A percentile compares a stretch with the other conserved stretches of the same genome.
Evolutionary conservation across 2,113 vertebrate genomes (phyloP).

Genomic region (Tyto alba): DNA sequence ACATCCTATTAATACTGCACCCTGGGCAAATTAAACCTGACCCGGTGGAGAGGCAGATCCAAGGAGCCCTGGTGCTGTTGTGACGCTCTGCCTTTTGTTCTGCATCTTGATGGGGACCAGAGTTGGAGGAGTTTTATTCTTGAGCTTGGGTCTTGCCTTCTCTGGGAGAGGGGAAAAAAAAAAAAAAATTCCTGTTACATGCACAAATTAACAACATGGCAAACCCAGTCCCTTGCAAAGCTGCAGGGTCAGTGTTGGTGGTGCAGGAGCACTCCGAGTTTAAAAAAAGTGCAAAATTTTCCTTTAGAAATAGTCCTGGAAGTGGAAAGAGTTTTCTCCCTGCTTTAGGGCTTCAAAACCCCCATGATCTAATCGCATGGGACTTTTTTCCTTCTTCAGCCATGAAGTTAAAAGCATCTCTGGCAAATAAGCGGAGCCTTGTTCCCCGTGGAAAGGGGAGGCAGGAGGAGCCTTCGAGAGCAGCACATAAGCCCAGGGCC

Average conservation of each 20-base stretch:
- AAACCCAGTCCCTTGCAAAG: neutral
- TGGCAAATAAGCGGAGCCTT: neutral
- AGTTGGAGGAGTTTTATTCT: neutral
- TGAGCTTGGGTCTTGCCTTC: neutral
- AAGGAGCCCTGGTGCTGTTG: neutral
- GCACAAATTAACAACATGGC: neutral
- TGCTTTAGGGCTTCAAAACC: neutral
- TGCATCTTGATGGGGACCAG: neutral
- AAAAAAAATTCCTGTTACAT: neutral
- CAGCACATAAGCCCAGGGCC: neutral
- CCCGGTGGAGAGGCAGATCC: neutral
- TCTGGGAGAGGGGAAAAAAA: neutral
- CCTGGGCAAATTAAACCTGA: slow-evolving; percentile 34
- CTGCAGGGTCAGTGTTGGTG: neutral
- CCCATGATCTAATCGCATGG: accelerated
- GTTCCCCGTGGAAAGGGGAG: neutral
- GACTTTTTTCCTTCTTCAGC: neutral
- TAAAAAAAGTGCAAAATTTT: neutral
- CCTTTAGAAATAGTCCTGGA: neutral
- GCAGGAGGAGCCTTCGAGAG: neutral
- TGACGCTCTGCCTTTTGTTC: slow-evolving; percentile 51
- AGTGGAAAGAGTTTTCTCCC: neutral
- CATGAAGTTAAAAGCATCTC: neutral
- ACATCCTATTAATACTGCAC: slow-evolving; percentile 32
- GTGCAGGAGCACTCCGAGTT: neutral